Evolutionary conservation across 1,140 invertebrate genomes (phyloP).

Genomic region (Microplitis mediator): DNA sequence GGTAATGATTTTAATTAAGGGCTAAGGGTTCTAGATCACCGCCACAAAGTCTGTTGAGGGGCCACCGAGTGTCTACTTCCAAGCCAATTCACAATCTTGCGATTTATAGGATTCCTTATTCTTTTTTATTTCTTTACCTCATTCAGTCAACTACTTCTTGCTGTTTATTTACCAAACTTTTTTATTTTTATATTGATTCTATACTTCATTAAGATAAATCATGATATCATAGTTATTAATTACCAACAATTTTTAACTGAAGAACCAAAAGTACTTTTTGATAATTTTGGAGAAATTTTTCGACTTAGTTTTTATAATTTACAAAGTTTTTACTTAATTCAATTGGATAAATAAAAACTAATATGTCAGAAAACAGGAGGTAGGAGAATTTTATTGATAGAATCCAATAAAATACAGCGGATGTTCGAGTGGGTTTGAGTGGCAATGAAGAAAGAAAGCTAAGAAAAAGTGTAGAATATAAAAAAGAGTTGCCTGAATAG

Average conservation of each 20-base stretch:
- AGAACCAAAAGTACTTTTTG: no score
- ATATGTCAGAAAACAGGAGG: background rate
- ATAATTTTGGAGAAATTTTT: no score
- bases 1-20: slow-evolving; percentile 40
- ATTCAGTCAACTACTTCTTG: slow-evolving; percentile 4
- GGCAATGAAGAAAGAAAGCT: background rate
- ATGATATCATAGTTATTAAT: no score
- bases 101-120: no score
- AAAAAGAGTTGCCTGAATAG: no score
- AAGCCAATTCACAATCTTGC: slow-evolving; percentile 8
- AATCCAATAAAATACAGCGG: background rate
- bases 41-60: slow-evolving; percentile 15
- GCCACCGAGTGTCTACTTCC: slow-evolving; percentile 10
- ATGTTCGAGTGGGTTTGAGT: background rate
- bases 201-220: no score
- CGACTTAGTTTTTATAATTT: no score
- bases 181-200: background rate
- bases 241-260: no score
- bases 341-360: background rate
- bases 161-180: slow-evolving; percentile 24
- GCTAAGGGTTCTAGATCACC: slow-evolving; percentile 29
- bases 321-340: no score
- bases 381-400: no score
- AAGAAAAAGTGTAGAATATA: background rate
- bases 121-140: no score